These are phyloP conservation scores for Taxidea taxus DNA, from an alignment of 2,113 vertebrate species.

Conservation along the genomic window DNA sequence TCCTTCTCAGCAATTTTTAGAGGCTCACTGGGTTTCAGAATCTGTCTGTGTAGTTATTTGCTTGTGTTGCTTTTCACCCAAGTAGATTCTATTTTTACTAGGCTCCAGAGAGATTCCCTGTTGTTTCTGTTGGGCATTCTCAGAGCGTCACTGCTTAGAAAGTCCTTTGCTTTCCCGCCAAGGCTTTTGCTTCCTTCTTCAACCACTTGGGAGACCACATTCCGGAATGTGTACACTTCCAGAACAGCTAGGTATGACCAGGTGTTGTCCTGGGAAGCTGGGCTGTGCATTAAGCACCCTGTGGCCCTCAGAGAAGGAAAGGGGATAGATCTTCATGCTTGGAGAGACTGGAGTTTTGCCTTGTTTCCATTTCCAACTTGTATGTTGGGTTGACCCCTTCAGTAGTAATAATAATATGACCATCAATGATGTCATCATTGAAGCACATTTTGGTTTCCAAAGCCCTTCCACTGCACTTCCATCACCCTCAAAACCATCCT, in stretches of 20 bases:
- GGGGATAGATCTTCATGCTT: not conserved
- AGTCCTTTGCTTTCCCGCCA: not conserved
- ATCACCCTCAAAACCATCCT: not conserved
- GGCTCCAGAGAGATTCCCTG: not conserved
- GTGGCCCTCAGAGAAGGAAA: not conserved
- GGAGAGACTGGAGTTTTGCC: not conserved
- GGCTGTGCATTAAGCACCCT: not conserved
- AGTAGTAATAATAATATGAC: fast-evolving
- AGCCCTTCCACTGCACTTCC: not conserved
- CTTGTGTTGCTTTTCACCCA: not conserved
- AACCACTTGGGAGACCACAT: not conserved
- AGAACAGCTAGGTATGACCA: not conserved
- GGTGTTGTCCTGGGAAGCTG: not conserved
- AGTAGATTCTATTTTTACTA: not conserved
- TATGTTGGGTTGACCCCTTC: not conserved
- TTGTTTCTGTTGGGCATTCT: not conserved
- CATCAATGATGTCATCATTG: not conserved
- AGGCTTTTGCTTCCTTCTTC: not conserved
- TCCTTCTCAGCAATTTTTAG: not conserved
- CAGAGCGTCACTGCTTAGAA: not conserved
- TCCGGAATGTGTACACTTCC: not conserved
- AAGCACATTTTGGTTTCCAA: fast-evolving
- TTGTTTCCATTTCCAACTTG: not conserved
- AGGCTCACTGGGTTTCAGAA: not conserved
- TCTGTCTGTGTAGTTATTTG: not conserved